phyloP scores from a whole-genome alignment of 35 echinoderm and acorn worm genomes.

The Patiria miniata region DNA sequence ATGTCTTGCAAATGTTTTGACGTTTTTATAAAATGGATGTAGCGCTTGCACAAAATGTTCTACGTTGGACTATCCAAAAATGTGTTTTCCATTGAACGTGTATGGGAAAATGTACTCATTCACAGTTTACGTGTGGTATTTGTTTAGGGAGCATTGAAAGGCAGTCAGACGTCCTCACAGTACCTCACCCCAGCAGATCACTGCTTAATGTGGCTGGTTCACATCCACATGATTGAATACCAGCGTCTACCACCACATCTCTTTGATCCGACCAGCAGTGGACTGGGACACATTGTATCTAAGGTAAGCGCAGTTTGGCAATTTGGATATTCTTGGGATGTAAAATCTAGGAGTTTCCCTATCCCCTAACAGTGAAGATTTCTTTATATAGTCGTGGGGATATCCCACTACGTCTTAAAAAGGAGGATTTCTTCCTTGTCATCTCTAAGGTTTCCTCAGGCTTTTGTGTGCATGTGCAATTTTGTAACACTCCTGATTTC shows the following conservation, averaged over 20 bases:
- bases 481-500: too few species aligned
- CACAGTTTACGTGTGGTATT: too few species aligned
- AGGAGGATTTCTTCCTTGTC: too few species aligned
- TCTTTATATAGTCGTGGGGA: not conserved
- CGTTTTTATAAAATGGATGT: too few species aligned
- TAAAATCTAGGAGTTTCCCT: not conserved
- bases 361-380: not conserved
- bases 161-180: not conserved
- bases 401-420: too few species aligned
- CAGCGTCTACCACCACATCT: slow-evolving; percentile 40
- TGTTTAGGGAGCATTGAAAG: slow-evolving; percentile 5
- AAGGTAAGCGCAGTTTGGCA: slow-evolving; percentile 14
- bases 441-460: too few species aligned
- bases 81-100: too few species aligned
- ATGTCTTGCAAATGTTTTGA: too few species aligned
- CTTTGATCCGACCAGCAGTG: slow-evolving; percentile 14
- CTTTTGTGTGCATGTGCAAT: too few species aligned
- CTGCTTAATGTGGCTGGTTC: slow-evolving; percentile 35
- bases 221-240: slow-evolving; percentile 35
- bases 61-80: too few species aligned
- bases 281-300: slow-evolving; percentile 26
- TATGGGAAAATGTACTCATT: too few species aligned
- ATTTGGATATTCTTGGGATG: not conserved
- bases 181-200: slow-evolving; percentile 29
- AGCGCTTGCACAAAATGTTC: too few species aligned